phyloP scores from a whole-genome alignment of 2,797 vertebrate genomes.

The Aulostomus chinensis region DNA sequence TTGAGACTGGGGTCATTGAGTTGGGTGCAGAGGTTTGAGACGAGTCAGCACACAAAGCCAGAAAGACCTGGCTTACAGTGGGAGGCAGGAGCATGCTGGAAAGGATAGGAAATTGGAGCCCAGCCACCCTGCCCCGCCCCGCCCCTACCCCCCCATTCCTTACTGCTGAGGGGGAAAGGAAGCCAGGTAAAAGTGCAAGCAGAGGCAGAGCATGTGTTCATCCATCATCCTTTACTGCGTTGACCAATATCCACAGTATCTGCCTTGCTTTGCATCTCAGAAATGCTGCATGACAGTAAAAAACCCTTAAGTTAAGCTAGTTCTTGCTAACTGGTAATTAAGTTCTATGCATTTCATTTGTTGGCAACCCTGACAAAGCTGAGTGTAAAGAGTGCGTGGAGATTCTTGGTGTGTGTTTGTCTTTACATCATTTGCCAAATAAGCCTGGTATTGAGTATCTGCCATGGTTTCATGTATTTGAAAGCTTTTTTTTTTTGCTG shows the following conservation, averaged over 20 bases:
- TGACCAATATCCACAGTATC: slow-evolving; percentile 57
- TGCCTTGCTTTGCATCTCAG: slow-evolving; percentile 78
- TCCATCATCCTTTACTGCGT: slow-evolving; percentile 53
- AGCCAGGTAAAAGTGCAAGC: slow-evolving; percentile 72
- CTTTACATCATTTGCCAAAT: slow-evolving; percentile 93
- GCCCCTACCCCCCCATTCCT: slow-evolving; percentile 71
- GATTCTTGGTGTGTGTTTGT: slow-evolving; percentile 76
- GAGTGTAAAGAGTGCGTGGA: slow-evolving; percentile 53
- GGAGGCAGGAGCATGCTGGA: slow-evolving; percentile 33
- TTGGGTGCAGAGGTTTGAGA: slow-evolving; percentile 97
- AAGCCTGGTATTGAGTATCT: slow-evolving; percentile 64
- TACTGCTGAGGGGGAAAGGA: slow-evolving; percentile 79
- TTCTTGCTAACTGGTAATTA: slow-evolving; percentile 70
- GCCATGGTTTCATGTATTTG: slow-evolving; percentile 83
- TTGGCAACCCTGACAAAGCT: slow-evolving; percentile 78
- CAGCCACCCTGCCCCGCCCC: neutral
- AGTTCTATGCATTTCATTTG: slow-evolving; percentile 91
- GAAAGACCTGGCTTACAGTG: slow-evolving; percentile 35
- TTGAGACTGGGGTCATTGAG: slow-evolving; percentile 97
- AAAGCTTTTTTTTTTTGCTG: slow-evolving; percentile 77
- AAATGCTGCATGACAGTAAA: slow-evolving; percentile 91
- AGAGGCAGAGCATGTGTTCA: slow-evolving; percentile 55
- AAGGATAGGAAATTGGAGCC: slow-evolving; percentile 61
- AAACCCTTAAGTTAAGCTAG: slow-evolving; percentile 77
- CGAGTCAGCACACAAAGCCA: slow-evolving; percentile 55